Evolutionary conservation across 2,113 vertebrate genomes (phyloP), one percentile per base, ranked within the genome.

Genomic region (Puntigrus tetrazona): DNA sequence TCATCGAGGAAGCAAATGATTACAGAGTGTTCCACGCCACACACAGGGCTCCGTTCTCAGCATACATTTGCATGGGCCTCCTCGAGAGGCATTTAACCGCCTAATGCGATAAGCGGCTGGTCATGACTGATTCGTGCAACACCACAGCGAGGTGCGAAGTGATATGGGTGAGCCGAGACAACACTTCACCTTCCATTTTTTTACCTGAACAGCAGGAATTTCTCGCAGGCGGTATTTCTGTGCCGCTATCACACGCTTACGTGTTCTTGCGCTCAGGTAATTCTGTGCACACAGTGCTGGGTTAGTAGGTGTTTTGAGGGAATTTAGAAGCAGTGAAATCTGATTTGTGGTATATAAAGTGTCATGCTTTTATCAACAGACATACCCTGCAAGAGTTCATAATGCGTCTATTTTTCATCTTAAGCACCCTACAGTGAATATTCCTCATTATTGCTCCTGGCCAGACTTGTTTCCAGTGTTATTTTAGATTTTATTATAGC

Each of bases 51-150:
- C n/a, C 31, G 22, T 43, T 79, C 77, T 79, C 57, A 29, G 59
- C 27, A 34, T 41, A 67, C 78, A 67, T 80, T 67, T 55, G 45
- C 61, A 70, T 69, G n/a, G 47, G 75, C 31, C 74, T 67, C 61
- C 75, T 78, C 52, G n/a, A 55, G 83, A 69, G 61, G 63, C 77
- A 57, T n/a, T 84, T 70, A 84, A 70, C 75, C 47, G 7, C 83
- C 75, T 41, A 69, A 78, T 78, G 83, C 20, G 83, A 72, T 84
- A 84, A 84, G 69, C 76, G 82, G 57, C 75, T 27, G 74, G 73
- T 45, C 73, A 75, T 25, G 75, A 84, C 65, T 84, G 59, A 83
- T 74, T 50, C 70, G 25, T 61, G 52, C 34, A 29, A 34, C 78
- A 67, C 25, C 41, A 22, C 78, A 31, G 59, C 18, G 27, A 80